Evolutionary conservation across 2,113 vertebrate genomes (phyloP).

Genomic region (Paraplagusia blochii): DNA sequence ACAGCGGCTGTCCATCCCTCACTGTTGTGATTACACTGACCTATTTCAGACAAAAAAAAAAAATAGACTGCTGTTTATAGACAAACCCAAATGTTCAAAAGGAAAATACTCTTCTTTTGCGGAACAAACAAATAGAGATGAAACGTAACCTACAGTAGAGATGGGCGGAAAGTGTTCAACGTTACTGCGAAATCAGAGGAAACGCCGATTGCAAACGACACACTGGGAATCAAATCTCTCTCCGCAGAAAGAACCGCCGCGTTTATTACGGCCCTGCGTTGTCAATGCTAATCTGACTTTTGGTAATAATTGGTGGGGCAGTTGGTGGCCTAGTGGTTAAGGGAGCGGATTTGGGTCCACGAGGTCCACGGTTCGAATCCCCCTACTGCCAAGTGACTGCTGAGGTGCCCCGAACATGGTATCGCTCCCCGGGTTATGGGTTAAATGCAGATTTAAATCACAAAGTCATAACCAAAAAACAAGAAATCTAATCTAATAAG

Average conservation of each 20-base stretch:
- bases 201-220: constrained; percentile 59
- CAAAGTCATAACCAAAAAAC: too few species aligned
- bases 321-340: too few species aligned
- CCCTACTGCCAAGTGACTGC: too few species aligned
- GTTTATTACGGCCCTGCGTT: constrained; percentile 35
- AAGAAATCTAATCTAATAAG: too few species aligned
- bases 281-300: constrained; percentile 44
- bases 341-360: too few species aligned
- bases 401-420: too few species aligned
- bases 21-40: constrained; percentile 80
- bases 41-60: constrained; percentile 73
- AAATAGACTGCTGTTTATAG: constrained; percentile 70
- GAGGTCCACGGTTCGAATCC: too few species aligned
- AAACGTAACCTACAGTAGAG: constrained; percentile 73
- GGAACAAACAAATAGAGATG: constrained; percentile 73
- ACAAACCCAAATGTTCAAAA: constrained; percentile 75
- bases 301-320: too few species aligned
- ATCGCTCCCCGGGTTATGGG: too few species aligned
- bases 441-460: too few species aligned
- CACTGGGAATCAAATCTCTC: constrained; percentile 72
- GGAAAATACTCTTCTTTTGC: constrained; percentile 70
- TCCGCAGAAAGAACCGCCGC: constrained; percentile 36
- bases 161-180: constrained; percentile 48
- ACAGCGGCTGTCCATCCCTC: constrained; percentile 73
- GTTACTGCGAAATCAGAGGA: constrained; percentile 54